These are phyloP conservation scores for Caenorhabditis imperialis DNA, from an alignment of 2,888 invertebrate species.

Conservation along the genomic window DNA sequence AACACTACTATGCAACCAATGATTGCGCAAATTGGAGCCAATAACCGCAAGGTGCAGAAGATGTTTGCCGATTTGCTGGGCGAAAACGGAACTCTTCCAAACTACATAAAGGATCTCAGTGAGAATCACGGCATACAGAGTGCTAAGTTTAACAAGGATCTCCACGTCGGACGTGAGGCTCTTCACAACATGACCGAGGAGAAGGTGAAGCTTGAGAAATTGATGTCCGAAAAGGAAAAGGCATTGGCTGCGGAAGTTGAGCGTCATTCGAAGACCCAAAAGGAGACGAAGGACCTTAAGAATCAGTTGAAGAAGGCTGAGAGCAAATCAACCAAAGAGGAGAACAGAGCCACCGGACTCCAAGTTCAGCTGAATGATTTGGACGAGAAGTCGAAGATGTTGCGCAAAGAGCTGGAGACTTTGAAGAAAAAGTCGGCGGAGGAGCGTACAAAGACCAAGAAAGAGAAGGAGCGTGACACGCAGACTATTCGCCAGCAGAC, in stretches of 20 bases:
- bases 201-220: constrained; percentile 7
- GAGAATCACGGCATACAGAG: not conserved
- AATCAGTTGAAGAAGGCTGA: constrained; percentile 61
- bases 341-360: constrained; percentile 51
- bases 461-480: constrained; percentile 55
- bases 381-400: constrained; percentile 61
- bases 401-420: constrained; percentile 60
- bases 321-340: constrained; percentile 61
- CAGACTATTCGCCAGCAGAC: constrained; percentile 47
- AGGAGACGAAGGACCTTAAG: constrained; percentile 58
- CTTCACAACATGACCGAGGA: constrained; percentile 10
- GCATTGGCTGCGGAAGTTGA: constrained; percentile 32
- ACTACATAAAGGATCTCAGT: constrained; percentile 8
- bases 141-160: constrained; percentile 1
- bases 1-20: constrained; percentile 23
- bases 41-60: constrained; percentile 10
- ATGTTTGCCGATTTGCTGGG: constrained; percentile 7
- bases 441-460: constrained; percentile 59
- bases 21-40: constrained; percentile 12
- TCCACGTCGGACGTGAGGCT: not conserved
- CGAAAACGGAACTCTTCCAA: constrained; percentile 17
- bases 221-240: constrained; percentile 3
- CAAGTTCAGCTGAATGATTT: constrained; percentile 54
- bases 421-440: constrained; percentile 65
- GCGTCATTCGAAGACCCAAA: constrained; percentile 23